A percentile compares a stretch with the other conserved stretches of the same genome.
These are phyloP conservation scores for Dasypolia templi DNA, from an alignment of 2,888 invertebrate genomes.

Conservation along the genomic window DNA sequence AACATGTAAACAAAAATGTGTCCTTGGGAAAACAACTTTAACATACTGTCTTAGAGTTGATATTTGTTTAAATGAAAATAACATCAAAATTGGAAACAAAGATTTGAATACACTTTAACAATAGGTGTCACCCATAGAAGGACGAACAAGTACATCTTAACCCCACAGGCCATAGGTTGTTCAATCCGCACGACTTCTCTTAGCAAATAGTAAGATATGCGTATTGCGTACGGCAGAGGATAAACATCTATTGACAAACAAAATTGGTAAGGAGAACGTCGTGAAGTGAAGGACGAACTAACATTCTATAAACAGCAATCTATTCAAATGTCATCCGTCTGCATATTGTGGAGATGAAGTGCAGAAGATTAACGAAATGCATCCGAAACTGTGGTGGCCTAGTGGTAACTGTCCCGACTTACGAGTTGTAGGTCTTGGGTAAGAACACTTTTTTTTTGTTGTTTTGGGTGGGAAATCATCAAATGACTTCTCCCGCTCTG, in stretches of 20 bases:
- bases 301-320: slow-evolving; percentile 59
- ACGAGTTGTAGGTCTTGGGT: too few relatives aligned
- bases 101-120: not conserved
- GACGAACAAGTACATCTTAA: not conserved
- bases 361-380: slow-evolving; percentile 40
- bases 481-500: too few relatives aligned
- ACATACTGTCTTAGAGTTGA: not conserved
- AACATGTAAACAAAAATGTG: not conserved
- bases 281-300: slow-evolving; percentile 58
- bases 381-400: too few relatives aligned
- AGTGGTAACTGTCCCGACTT: too few relatives aligned
- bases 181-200: slow-evolving; percentile 24
- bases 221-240: slow-evolving; percentile 53
- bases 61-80: not conserved
- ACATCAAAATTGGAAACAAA: not conserved
- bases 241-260: slow-evolving; percentile 56
- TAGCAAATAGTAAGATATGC: slow-evolving; percentile 33
- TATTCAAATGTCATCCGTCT: slow-evolving; percentile 64
- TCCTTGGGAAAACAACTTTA: not conserved
- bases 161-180: slow-evolving; percentile 19
- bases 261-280: slow-evolving; percentile 52
- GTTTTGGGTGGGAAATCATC: too few relatives aligned
- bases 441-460: too few relatives aligned
- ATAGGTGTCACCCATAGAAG: not conserved
- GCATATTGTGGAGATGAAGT: not conserved